Percentiles rank a stretch among this genome's conserved stretches.
Conservation (phyloP, 2,113 vertebrate species). For the Petaurus breviceps region DNA sequence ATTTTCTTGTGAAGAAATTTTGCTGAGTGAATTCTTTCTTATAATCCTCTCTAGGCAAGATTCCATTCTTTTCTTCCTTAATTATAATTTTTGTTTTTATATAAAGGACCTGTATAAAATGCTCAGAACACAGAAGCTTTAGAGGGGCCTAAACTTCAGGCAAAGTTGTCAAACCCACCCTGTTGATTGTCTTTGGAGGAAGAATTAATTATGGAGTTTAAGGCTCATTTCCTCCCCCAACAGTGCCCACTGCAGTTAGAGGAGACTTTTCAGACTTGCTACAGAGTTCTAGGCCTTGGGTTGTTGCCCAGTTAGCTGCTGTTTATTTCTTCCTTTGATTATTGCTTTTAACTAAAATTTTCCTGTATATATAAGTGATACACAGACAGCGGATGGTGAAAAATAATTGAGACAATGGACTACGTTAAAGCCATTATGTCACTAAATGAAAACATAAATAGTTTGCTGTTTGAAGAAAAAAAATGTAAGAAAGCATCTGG, state of each 20-base stretch:
- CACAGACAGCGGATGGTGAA: conserved; percentile 40
- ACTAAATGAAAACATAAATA: conserved; percentile 61
- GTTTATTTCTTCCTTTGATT: conserved; percentile 39
- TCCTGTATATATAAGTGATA: conserved; percentile 33
- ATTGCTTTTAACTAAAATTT: conserved; percentile 48
- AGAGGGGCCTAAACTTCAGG: conserved; percentile 29
- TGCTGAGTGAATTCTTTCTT: conserved; percentile 32
- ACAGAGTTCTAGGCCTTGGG: not conserved
- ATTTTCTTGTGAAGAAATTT: conserved; percentile 21
- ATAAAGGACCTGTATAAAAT: conserved; percentile 51
- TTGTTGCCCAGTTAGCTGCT: conserved; percentile 45
- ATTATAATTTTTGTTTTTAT: conserved; percentile 18
- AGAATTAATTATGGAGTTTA: conserved; percentile 31
- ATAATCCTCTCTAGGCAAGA: conserved; percentile 44
- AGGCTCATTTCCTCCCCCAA: conserved; percentile 18
- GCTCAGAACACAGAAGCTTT: not conserved
- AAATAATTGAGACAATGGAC: conserved; percentile 56
- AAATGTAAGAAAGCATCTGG: conserved; percentile 68
- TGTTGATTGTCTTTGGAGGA: conserved; percentile 26
- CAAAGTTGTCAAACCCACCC: conserved; percentile 18
- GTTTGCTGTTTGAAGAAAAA: conserved; percentile 53
- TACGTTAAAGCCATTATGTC: conserved; percentile 28
- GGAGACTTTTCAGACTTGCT: not conserved
- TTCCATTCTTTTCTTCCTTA: conserved; percentile 31
- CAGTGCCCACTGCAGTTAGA: not conserved